Base-by-base conservation (phyloP, 2,888 invertebrate species). In the Idaea biselata region DNA sequence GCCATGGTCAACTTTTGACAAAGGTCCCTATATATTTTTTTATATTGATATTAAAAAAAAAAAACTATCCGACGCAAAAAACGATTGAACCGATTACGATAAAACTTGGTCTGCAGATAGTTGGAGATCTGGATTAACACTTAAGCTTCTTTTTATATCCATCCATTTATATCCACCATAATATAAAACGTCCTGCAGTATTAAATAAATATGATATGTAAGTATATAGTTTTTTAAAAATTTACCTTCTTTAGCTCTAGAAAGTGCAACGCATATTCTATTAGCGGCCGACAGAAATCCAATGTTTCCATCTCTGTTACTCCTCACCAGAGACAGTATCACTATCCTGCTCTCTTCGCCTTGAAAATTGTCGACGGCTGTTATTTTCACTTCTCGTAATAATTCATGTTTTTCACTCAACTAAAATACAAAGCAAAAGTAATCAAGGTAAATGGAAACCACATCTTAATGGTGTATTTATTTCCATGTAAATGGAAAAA, bases 321-420 rank as follows among this genome's bases (percentile, higher is more conserved):
- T 97, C 77, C 97, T 93, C 0, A 97, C 97, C 16, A 97, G 83
- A 0, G 97, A 97, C 65, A 97, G 84, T 69, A 97, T 91, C 60
- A 97, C 95, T 75, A 97, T 96, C 78, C 95, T 94, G 77, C 94
- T 95, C 89, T 97, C 97, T 77, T 96, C 95, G 0, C 97, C 97
- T 88, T 97, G 97, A 76, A 94, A 97, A 79, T 96, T 96, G 80
- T 97, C 97, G 1, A 97, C 95, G 0, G 95, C 94, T 0, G 94
- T 93, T 18, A 96, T 93, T 67, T 93, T 89, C 6, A 96, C 93
- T 55, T 93, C 91, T 32, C 84, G 74, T 5, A 94, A 82, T 0
- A 84, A 63, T 0, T 70, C 62, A 63, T 84, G 78, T n/a, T 82
- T 82, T 70, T 80, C 85, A 63, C 84, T 83, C 11, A 88, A 58